Evolutionary conservation across 2,113 vertebrate genomes (phyloP), one percentile per base, ranked within the genome.

Genomic region (Brachyistius frenatus): DNA sequence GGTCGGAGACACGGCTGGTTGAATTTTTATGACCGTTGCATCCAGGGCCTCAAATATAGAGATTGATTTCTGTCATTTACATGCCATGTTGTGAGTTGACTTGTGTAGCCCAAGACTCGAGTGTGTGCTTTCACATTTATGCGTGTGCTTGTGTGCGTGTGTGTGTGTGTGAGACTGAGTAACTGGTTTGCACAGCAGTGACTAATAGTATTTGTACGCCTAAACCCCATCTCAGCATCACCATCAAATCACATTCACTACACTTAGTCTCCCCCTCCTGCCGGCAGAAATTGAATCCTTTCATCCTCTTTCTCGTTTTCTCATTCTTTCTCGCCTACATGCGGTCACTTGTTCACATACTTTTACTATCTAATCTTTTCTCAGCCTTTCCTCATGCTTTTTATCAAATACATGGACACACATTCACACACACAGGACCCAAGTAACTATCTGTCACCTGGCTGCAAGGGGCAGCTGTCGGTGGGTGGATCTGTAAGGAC

Each of bases 131-230:
- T 30, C 54, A 41, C 49, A 15, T 55, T 39, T 55, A 15, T 66
- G 33, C 65, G 36, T 65, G n/a, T 81, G 56, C 47, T 23, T 67
- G 36, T 65, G n/a, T 81, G 56, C 47, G 32, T 32, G 61, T 52
- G 56, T 31, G 56, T 31, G 35, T 73, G 68, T 60, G 41, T 30
- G 10, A 84, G 54, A 85, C 47, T 61, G 78, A 54, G 76, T 83
- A 80, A 92, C 87, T 83, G 79, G 87, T 93, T 90, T 70, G 71
- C 90, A 89, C 87, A 89, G 76, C 81, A 80, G 92, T 91, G 88
- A 92, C 92, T 91, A 93, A 93, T 92, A 85, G 85, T 83, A 89
- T 94, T 93, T 93, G 89, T 89, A 90, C 74, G 78, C 80, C 76
- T 85, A 90, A 90, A 88, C 65, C 83, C 80, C 79, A 75, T 87